Conservation (phyloP, 2,888 invertebrate genomes). For the Dolichopus griseipennis region DNA sequence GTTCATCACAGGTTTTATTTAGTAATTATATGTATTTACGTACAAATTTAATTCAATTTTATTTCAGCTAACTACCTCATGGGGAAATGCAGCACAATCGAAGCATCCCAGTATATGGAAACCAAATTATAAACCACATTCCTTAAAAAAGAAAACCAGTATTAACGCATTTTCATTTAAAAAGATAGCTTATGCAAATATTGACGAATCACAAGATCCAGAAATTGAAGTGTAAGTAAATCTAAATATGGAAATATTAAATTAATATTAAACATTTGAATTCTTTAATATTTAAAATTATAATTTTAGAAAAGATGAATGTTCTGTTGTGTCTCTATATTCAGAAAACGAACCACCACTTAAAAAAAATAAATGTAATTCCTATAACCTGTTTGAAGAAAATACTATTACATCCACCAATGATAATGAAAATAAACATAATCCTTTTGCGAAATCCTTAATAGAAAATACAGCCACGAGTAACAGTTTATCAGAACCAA, state of each 20-base stretch:
- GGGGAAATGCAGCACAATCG: conserved; percentile 21
- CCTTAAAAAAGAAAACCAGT: conserved; percentile 9
- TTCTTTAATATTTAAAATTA: neutral
- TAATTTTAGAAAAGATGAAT: conserved; percentile 33
- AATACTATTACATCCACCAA: neutral
- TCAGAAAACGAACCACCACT: conserved; percentile 17
- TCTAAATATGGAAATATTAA: neutral
- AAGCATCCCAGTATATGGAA: conserved; percentile 46
- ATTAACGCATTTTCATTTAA: conserved; percentile 33
- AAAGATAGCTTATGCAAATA: conserved; percentile 28
- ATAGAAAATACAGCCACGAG: conserved; percentile 15
- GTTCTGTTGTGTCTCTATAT: conserved; percentile 20
- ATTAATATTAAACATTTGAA: neutral
- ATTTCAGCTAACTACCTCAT: conserved; percentile 26
- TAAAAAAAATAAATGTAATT: conserved; percentile 13
- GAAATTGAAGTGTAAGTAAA: conserved; percentile 10
- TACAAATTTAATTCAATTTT: conserved; percentile 11
- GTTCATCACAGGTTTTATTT: neutral
- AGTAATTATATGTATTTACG: neutral
- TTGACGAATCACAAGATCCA: neutral
- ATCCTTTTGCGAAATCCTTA: conserved; percentile 36
- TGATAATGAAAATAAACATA: conserved; percentile 26
- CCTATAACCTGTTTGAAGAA: neutral
- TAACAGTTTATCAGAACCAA: conserved; percentile 26
- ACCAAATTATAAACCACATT: conserved; percentile 26